Conservation (phyloP, 2,113 vertebrate species). For the Egretta garzetta region DNA sequence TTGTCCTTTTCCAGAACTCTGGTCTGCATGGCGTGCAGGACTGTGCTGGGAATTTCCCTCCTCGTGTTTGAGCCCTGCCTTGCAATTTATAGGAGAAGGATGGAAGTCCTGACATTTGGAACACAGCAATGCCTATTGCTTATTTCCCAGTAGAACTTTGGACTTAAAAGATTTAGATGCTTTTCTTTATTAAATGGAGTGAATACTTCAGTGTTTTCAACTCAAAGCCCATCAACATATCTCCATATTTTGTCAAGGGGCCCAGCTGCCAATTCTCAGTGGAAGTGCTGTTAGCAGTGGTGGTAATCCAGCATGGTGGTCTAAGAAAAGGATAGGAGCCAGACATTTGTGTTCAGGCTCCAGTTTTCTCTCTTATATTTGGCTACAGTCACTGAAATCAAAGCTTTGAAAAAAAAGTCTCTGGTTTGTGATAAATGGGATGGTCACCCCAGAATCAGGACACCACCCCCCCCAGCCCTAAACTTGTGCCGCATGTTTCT, state of each 20-base stretch:
- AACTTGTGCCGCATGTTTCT: no score
- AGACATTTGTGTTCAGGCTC: conserved; percentile 38
- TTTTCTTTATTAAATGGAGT: conserved; percentile 58
- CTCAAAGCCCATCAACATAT: conserved; percentile 47
- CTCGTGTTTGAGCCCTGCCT: not conserved
- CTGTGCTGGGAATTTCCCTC: not conserved
- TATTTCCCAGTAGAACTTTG: conserved; percentile 65
- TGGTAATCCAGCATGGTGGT: conserved; percentile 62
- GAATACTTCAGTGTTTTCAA: conserved; percentile 14
- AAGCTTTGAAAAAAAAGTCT: not conserved
- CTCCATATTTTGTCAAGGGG: conserved; percentile 40
- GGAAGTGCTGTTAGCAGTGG: conserved; percentile 32
- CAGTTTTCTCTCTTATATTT: conserved; percentile 17
- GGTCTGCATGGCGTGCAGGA: accelerated
- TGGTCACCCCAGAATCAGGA: not conserved
- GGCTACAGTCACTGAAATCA: not conserved
- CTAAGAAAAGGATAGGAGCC: conserved; percentile 31
- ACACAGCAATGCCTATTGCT: conserved; percentile 27
- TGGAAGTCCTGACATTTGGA: conserved; percentile 49
- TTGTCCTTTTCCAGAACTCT: not conserved
- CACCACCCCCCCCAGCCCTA: no score
- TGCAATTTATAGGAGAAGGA: conserved; percentile 5
- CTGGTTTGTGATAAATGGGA: not conserved
- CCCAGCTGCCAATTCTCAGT: conserved; percentile 49
- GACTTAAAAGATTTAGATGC: conserved; percentile 55